These are phyloP conservation scores for Paraescarpia echinospica DNA, from an alignment of 1,140 invertebrate species.

Conservation along the genomic window DNA sequence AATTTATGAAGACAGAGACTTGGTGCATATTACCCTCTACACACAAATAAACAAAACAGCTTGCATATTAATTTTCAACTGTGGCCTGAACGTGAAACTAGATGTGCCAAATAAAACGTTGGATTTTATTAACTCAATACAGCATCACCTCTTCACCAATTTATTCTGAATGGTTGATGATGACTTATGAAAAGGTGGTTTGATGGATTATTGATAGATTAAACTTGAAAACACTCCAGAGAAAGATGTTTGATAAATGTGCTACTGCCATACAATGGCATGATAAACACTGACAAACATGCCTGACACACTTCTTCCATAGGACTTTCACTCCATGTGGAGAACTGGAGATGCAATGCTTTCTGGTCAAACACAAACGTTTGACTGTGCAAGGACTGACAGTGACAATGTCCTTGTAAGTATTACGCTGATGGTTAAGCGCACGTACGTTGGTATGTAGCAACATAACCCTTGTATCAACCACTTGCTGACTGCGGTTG, in stretches of 20 bases:
- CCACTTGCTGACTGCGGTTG: neutral
- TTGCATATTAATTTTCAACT: neutral
- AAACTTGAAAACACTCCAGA: neutral
- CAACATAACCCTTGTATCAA: neutral
- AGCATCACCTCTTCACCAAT: no score
- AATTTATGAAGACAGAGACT: neutral
- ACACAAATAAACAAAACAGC: neutral
- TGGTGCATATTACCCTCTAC: neutral
- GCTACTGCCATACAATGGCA: neutral
- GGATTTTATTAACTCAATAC: neutral
- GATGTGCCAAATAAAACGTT: neutral
- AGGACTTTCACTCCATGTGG: neutral
- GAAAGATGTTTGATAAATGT: neutral
- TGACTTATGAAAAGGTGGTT: neutral
- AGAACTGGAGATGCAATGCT: neutral
- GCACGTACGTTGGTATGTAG: neutral
- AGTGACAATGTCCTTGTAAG: neutral
- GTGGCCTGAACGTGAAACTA: neutral
- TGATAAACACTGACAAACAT: neutral
- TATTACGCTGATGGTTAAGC: neutral
- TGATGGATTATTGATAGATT: neutral
- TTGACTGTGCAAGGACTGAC: neutral
- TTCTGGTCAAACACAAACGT: neutral
- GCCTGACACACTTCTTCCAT: neutral
- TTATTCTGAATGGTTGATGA: no score